These are phyloP conservation scores for Platygyra sinensis DNA, from an alignment of 64 coral and sea anemone species.

Conservation along the genomic window DNA sequence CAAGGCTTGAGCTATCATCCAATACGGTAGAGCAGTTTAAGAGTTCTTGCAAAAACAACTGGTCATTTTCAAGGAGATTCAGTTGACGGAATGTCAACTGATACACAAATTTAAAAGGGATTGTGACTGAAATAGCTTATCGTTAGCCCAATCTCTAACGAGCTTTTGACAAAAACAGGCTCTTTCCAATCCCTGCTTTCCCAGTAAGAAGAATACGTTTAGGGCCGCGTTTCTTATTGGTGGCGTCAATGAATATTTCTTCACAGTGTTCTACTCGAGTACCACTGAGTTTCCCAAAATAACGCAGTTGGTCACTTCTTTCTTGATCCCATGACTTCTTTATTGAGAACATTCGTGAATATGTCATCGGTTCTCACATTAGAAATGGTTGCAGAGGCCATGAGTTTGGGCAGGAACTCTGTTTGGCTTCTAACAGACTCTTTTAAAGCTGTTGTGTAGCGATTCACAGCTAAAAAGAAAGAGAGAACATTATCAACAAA, in stretches of 20 bases:
- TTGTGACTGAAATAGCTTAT: constrained; percentile 14
- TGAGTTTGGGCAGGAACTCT: constrained; percentile 17
- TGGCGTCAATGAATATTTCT: neutral
- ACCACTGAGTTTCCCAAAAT: too few species aligned
- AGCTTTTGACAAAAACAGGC: constrained; percentile 24
- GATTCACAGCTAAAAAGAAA: neutral
- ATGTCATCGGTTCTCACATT: constrained; percentile 38
- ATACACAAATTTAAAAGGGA: neutral
- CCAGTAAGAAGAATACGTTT: constrained; percentile 28
- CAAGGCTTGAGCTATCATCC: constrained; percentile 2
- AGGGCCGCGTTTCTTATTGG: neutral
- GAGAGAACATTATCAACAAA: too few species aligned
- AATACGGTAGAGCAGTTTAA: constrained; percentile 11
- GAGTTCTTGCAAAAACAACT: neutral
- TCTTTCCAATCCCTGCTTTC: constrained; percentile 58
- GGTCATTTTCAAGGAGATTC: neutral
- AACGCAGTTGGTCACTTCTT: neutral
- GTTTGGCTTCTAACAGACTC: neutral
- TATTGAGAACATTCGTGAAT: constrained; percentile 17
- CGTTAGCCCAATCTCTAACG: neutral
- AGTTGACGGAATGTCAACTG: neutral
- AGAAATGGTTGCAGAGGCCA: neutral
- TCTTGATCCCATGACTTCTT: neutral
- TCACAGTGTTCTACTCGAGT: neutral
- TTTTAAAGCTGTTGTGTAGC: constrained; percentile 4